These are phyloP conservation scores for Campoletis sonorensis DNA, from an alignment of 1,140 invertebrate genomes.

Conservation along the genomic window DNA sequence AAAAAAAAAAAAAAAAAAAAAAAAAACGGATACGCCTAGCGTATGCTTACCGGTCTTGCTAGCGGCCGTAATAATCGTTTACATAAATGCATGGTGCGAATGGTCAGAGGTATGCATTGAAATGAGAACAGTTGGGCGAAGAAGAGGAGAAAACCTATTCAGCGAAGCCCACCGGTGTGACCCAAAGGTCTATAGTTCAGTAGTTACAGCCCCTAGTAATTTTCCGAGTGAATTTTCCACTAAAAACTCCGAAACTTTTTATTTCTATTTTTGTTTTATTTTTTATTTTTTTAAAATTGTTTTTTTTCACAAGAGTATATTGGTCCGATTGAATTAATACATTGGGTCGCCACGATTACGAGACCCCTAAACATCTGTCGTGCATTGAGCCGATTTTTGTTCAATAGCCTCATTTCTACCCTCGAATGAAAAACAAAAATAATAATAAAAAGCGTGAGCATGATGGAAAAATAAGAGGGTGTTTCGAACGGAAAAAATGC, in stretches of 20 bases:
- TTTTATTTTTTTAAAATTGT: no score
- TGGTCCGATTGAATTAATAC: not conserved
- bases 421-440: no score
- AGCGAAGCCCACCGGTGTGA: not conserved
- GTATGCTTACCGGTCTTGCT: not conserved
- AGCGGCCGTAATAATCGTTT: slow-evolving; percentile 34
- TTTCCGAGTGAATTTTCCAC: not conserved
- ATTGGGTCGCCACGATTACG: not conserved
- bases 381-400: no score
- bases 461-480: no score
- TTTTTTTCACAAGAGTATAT: not conserved
- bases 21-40: not conserved
- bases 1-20: no score
- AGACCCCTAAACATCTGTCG: no score
- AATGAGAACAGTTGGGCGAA: slow-evolving; percentile 5
- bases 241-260: not conserved
- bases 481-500: no score
- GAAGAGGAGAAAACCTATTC: slow-evolving; percentile 2
- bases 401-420: no score
- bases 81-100: slow-evolving; percentile 40
- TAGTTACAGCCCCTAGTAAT: not conserved
- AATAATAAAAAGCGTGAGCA: no score
- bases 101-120: slow-evolving; percentile 24
- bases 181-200: not conserved
- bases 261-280: no score